Evolutionary conservation across 2,113 vertebrate genomes (phyloP).

Genomic region (Microcebus jonahi): DNA sequence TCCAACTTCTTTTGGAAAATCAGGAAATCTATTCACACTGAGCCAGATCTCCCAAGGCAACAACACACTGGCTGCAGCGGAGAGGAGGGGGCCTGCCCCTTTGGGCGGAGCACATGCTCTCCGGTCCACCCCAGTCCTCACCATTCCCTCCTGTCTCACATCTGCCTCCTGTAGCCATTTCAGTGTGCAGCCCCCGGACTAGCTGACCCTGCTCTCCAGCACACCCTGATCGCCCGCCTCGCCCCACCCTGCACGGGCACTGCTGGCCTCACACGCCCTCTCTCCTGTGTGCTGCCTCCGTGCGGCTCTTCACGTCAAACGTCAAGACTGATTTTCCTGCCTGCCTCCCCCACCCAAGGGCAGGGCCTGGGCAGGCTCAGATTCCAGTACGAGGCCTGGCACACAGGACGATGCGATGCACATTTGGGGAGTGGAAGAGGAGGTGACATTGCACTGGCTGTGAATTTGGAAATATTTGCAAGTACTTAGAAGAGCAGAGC

Average conservation of each 20-base stretch:
- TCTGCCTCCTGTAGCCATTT: not conserved
- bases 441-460: not conserved
- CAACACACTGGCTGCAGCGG: not conserved
- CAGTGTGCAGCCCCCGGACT: not conserved
- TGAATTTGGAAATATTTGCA: not conserved
- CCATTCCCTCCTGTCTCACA: not conserved
- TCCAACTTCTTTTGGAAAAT: not conserved
- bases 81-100: not conserved
- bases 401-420: not conserved
- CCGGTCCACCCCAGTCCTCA: not conserved
- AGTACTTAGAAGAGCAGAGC: not conserved
- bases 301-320: not conserved
- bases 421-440: not conserved
- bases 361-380: not conserved
- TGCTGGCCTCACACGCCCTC: not conserved
- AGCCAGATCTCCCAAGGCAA: not conserved
- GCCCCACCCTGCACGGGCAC: not conserved
- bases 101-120: not conserved
- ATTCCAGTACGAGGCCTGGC: not conserved
- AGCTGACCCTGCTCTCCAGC: constrained; percentile 12
- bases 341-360: not conserved
- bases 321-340: not conserved
- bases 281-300: accelerated
- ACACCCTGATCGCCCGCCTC: not conserved
- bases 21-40: not conserved